Percentiles rank a stretch among this genome's conserved stretches.
Evolutionary conservation across 2,888 invertebrate species (phyloP).

Genomic region (Labia minor): DNA sequence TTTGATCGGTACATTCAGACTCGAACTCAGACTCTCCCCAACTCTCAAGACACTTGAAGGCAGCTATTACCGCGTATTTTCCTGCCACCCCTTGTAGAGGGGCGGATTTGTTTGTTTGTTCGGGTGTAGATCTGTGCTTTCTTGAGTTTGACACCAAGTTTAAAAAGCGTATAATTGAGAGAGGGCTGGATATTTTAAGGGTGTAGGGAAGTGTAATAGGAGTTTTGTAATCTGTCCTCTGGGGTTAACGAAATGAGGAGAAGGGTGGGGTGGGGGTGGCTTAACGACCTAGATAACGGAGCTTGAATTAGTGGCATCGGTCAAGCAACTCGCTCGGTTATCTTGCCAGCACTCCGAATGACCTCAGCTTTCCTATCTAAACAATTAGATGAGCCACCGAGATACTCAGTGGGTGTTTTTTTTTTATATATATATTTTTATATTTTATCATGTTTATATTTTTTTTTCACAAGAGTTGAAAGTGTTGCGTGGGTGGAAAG

Average conservation of each 20-base stretch:
- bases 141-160: neutral
- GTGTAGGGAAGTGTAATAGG: neutral
- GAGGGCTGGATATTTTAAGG: neutral
- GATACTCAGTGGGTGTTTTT: neutral
- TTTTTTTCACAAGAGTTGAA: slow-evolving; percentile 4
- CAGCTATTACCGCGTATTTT: too few relatives aligned
- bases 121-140: too few relatives aligned
- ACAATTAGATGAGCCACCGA: neutral
- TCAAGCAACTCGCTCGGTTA: neutral
- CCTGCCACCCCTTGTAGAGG: too few relatives aligned
- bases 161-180: slow-evolving; percentile 3
- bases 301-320: slow-evolving; percentile 13
- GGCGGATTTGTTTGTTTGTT: too few relatives aligned
- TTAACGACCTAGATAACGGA: slow-evolving; percentile 2
- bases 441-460: slow-evolving; percentile 13
- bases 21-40: too few relatives aligned
- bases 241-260: neutral
- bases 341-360: neutral
- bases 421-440: neutral
- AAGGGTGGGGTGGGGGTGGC: neutral
- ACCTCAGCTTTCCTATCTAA: slow-evolving; percentile 3
- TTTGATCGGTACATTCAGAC: too few relatives aligned
- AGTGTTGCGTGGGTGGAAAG: too few relatives aligned
- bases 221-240: slow-evolving; percentile 7
- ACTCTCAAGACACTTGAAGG: too few relatives aligned